Percentiles rank a stretch among this genome's conserved stretches.
Conservation (phyloP, 2,797 vertebrate species). For the Hydrocynus forskahlii region DNA sequence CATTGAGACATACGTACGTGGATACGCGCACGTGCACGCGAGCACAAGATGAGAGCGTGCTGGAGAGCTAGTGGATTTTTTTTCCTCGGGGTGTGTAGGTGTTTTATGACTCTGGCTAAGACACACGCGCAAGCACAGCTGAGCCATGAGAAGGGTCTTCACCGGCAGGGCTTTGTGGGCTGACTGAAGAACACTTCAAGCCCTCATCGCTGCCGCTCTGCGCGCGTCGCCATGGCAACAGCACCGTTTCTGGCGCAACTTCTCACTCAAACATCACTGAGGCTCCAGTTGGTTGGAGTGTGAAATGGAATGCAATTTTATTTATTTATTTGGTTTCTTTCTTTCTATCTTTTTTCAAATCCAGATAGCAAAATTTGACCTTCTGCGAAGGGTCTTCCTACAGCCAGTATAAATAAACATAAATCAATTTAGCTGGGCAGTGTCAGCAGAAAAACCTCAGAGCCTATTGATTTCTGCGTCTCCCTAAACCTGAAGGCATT, state of each 20-base stretch:
- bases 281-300: conserved; percentile 25
- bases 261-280: conserved; percentile 27
- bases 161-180: conserved; percentile 26
- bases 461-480: conserved; percentile 26
- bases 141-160: conserved; percentile 27
- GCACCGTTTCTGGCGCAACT: conserved; percentile 42
- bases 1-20: conserved; percentile 1
- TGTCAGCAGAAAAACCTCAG: conserved; percentile 25
- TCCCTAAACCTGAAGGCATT: conserved; percentile 27
- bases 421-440: conserved; percentile 31
- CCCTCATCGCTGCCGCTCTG: conserved; percentile 37
- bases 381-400: conserved; percentile 19
- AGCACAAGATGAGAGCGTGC: background rate
- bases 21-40: background rate
- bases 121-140: background rate
- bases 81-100: conserved; percentile 14
- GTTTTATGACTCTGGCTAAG: conserved; percentile 18
- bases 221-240: conserved; percentile 42
- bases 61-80: background rate
- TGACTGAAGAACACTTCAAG: conserved; percentile 44
- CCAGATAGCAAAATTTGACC: conserved; percentile 12
- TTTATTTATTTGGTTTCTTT: background rate
- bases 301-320: conserved; percentile 13
- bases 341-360: conserved; percentile 2
- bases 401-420: conserved; percentile 37